These are phyloP conservation scores for Cephus runcator DNA, from an alignment of 2,888 invertebrate species.

Conservation along the genomic window DNA sequence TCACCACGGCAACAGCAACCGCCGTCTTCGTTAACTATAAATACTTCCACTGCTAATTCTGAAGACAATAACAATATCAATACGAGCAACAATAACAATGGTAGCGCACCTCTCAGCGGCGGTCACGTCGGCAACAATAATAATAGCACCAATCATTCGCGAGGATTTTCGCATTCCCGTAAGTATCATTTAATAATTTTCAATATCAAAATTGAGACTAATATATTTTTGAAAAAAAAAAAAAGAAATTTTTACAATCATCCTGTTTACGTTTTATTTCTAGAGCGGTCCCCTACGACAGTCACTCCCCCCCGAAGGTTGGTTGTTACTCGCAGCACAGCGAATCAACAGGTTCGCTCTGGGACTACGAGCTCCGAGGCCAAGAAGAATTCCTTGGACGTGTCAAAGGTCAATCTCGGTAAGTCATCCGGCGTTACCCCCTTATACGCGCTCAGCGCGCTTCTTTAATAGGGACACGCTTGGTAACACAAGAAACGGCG, in stretches of 20 bases:
- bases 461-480: neutral
- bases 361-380: constrained; percentile 54
- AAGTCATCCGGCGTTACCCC: constrained; percentile 26
- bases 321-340: constrained; percentile 46
- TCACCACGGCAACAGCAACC: constrained; percentile 19
- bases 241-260: neutral
- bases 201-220: neutral
- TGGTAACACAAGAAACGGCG: neutral
- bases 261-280: constrained; percentile 24
- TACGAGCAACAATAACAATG: constrained; percentile 5
- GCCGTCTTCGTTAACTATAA: constrained; percentile 12
- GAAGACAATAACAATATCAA: constrained; percentile 11
- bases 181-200: neutral
- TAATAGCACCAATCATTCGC: constrained; percentile 10
- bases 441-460: neutral
- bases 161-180: constrained; percentile 16
- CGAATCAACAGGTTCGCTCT: constrained; percentile 36
- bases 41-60: constrained; percentile 1
- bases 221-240: neutral
- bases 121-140: neutral
- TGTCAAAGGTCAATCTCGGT: constrained; percentile 57
- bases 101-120: neutral
- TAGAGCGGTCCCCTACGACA: constrained; percentile 57
- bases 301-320: constrained; percentile 53
- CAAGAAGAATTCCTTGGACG: constrained; percentile 52